Evolutionary conservation across 2,797 vertebrate species (phyloP).

Genomic region (Poecilia picta): DNA sequence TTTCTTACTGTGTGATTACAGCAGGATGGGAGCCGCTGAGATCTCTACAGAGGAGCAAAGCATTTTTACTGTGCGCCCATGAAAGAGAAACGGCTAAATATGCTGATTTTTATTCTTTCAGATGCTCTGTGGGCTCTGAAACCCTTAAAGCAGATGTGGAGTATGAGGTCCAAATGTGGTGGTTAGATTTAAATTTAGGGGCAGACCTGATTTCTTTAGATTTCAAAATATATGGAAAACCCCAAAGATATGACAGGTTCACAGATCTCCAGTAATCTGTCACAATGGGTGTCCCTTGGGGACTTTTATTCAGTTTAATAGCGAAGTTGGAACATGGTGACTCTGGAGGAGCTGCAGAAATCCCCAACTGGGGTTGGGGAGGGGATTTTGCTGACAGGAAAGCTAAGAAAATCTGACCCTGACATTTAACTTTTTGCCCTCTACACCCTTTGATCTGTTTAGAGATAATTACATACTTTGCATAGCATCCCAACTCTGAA

Average conservation of each 20-base stretch:
- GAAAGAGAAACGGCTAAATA: not conserved
- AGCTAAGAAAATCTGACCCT: not conserved
- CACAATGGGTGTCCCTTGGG: not conserved
- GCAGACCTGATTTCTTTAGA: too few relatives aligned
- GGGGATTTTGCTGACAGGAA: not conserved
- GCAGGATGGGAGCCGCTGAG: not conserved
- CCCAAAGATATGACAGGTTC: too few relatives aligned
- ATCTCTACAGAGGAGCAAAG: not conserved
- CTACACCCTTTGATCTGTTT: too few relatives aligned
- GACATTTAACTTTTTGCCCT: too few relatives aligned
- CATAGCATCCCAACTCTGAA: not conserved
- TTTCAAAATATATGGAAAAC: too few relatives aligned
- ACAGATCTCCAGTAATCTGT: not conserved
- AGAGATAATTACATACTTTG: not conserved
- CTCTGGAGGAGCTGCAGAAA: slow-evolving; percentile 2
- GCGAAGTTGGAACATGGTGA: not conserved
- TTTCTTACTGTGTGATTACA: not conserved
- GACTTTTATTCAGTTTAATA: not conserved
- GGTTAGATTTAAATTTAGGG: too few relatives aligned
- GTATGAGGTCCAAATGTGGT: too few relatives aligned
- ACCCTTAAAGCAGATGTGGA: too few relatives aligned
- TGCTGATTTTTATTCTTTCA: not conserved
- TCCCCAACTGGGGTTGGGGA: not conserved
- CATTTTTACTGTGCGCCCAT: not conserved
- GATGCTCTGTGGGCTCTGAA: not conserved